phyloP scores from a whole-genome alignment of 2,888 invertebrate species.

The Lepetodrilus schrolli region DNA sequence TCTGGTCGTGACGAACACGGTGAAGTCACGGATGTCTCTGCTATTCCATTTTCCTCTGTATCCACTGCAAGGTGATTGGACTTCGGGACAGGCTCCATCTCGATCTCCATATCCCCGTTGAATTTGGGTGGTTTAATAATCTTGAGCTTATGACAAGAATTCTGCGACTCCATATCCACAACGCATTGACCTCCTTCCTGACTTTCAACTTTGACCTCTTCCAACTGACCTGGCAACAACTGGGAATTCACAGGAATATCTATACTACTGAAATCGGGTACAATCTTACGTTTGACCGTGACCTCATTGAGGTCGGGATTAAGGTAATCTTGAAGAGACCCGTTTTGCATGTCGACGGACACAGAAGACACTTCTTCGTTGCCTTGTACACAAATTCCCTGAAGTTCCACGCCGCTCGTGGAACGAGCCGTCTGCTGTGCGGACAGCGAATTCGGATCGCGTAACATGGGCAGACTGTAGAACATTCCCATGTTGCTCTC shows the following conservation, averaged over 20 bases:
- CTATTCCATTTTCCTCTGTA: not conserved
- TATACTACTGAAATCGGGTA: conserved; percentile 20
- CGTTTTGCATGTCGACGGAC: conserved; percentile 12
- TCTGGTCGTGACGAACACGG: conserved; percentile 54
- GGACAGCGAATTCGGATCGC: not conserved
- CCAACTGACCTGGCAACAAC: conserved; percentile 24
- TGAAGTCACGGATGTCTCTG: conserved; percentile 24
- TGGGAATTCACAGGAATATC: not conserved
- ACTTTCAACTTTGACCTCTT: conserved; percentile 30
- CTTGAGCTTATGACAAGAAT: not conserved
- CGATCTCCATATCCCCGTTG: conserved; percentile 16
- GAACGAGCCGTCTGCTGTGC: conserved; percentile 41
- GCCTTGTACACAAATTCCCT: conserved; percentile 30
- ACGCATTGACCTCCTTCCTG: not conserved
- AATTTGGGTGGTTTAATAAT: conserved; percentile 16
- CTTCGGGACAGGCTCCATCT: not conserved
- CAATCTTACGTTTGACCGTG: conserved; percentile 23
- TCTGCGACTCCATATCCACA: not conserved
- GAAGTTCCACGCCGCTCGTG: conserved; percentile 56
- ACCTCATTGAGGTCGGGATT: conserved; percentile 12
- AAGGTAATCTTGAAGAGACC: not conserved
- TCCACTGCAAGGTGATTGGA: not conserved
- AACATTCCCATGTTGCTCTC: conserved; percentile 36
- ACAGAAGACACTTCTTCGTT: not conserved
- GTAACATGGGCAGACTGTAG: conserved; percentile 17